Conservation (phyloP, 2,113 vertebrate species). For the Pygoscelis antarcticus region DNA sequence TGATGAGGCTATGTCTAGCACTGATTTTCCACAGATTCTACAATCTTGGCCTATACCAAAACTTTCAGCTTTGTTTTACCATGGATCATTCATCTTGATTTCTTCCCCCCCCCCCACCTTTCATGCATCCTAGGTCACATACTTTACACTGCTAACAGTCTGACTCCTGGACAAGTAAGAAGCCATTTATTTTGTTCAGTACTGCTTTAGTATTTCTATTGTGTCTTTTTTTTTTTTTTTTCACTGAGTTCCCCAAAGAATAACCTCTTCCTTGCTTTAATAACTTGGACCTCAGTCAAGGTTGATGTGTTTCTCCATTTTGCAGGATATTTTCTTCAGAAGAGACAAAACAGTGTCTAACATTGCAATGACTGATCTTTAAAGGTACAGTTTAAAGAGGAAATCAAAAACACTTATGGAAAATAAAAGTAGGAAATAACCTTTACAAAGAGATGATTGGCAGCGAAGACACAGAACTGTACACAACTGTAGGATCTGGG, state of each 20-base stretch:
- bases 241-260: constrained; percentile 68
- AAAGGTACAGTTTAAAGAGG: constrained; percentile 33
- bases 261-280: constrained; percentile 81
- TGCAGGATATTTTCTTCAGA: constrained; percentile 81
- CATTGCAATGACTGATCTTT: constrained; percentile 45
- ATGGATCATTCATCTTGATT: constrained; percentile 75
- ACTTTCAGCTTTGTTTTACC: constrained; percentile 69
- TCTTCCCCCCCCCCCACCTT: constrained; percentile 17
- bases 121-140: constrained; percentile 74
- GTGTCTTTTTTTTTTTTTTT: constrained; percentile 69
- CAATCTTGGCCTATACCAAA: constrained; percentile 77
- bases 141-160: constrained; percentile 69
- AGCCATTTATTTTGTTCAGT: constrained; percentile 73
- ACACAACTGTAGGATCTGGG: not conserved
- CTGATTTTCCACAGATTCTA: constrained; percentile 83
- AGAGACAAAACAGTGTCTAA: constrained; percentile 84
- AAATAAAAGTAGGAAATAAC: constrained; percentile 23
- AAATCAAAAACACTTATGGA: not conserved
- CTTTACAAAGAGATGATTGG: not conserved
- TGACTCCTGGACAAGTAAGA: constrained; percentile 70
- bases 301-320: constrained; percentile 81
- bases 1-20: constrained; percentile 84
- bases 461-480: not conserved
- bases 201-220: constrained; percentile 73
- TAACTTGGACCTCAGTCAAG: constrained; percentile 82